Conservation (phyloP, 2,797 vertebrate genomes). For the Chaetophractus vellerosus region DNA sequence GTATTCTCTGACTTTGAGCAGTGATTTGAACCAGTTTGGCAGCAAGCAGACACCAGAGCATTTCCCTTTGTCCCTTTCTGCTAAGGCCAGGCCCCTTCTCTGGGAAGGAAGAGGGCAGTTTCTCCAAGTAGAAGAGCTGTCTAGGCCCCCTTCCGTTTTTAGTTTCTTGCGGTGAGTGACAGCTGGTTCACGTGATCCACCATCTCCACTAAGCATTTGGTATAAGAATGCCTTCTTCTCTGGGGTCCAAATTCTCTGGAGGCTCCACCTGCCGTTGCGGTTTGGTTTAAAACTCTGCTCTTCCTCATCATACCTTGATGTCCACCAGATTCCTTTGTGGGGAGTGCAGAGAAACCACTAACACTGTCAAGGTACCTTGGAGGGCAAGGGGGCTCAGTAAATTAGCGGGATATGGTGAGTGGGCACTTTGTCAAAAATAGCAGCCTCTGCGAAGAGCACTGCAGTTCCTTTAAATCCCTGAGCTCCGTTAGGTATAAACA, state of each 20-base stretch:
- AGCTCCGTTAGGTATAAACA: not conserved
- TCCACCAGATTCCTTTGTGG: not conserved
- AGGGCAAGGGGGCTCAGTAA: not conserved
- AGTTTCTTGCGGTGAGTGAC: not conserved
- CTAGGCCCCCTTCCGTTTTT: not conserved
- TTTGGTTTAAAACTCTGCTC: not conserved
- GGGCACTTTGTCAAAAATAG: not conserved
- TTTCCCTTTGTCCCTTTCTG: not conserved
- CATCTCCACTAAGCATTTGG: not conserved
- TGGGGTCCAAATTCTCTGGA: conserved; percentile 11
- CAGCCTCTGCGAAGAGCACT: not conserved
- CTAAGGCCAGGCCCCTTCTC: not conserved
- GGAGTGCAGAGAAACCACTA: not conserved
- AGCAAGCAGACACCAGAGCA: not conserved
- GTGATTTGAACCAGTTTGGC: not conserved
- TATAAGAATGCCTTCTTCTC: not conserved
- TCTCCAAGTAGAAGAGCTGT: not conserved
- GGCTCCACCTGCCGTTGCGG: not conserved
- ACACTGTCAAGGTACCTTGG: not conserved
- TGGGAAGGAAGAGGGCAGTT: not conserved
- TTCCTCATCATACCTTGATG: not conserved
- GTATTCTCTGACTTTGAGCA: conserved; percentile 43
- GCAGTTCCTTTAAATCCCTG: not conserved
- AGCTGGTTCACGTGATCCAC: not conserved
- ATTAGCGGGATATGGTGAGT: not conserved